phyloP scores from a whole-genome alignment of 2,888 invertebrate species.

The Deilephila porcellus region DNA sequence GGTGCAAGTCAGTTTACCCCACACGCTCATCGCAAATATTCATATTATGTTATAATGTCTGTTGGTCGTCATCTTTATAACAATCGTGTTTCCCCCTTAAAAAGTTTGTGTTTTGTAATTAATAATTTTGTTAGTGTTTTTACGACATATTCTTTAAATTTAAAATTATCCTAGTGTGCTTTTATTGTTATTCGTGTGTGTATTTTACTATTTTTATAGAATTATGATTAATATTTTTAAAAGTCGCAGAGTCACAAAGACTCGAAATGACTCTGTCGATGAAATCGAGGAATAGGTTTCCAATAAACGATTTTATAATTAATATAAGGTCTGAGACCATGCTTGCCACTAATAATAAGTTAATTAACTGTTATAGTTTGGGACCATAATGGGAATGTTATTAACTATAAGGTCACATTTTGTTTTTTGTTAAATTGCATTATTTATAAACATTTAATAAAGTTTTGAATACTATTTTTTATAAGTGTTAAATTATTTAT shows the following conservation, averaged over 20 bases:
- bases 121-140: no score
- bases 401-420: neutral
- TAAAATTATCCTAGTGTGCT: no score
- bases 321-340: neutral
- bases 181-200: no score
- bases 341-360: neutral
- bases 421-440: neutral
- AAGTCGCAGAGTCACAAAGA: neutral
- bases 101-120: no score
- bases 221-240: neutral
- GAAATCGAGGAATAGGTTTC: neutral
- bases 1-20: no score
- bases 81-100: no score
- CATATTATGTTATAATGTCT: no score
- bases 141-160: no score
- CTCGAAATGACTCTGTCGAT: neutral
- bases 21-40: no score
- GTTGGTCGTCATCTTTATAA: no score
- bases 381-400: slow-evolving; percentile 18
- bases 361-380: slow-evolving; percentile 6
- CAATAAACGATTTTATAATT: neutral
- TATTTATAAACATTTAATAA: slow-evolving; percentile 13
- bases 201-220: neutral
- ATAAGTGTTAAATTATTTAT: neutral
- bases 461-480: neutral